Conservation (phyloP, 2,888 invertebrate species). For the Saturnia japonica region DNA sequence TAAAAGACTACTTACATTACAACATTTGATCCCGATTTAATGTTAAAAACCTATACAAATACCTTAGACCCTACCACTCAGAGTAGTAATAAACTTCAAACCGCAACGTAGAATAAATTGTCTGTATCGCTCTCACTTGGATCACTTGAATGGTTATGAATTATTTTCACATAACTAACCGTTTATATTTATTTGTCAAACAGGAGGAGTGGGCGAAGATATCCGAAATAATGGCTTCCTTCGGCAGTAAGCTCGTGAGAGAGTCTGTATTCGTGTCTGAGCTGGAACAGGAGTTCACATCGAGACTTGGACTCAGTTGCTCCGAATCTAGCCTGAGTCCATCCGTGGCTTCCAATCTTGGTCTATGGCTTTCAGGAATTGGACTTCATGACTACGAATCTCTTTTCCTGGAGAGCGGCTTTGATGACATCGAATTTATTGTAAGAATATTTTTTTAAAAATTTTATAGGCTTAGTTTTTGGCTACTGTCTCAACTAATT, state of each 20-base stretch:
- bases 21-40: no score
- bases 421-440: slow-evolving; percentile 95
- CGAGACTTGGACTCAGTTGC: slow-evolving; percentile 84
- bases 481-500: no score
- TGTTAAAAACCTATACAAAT: no score
- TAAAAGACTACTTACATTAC: no score
- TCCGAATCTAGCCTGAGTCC: slow-evolving; percentile 83
- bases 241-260: slow-evolving; percentile 91
- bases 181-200: slow-evolving; percentile 18
- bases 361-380: slow-evolving; percentile 89
- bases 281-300: slow-evolving; percentile 90
- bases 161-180: not conserved
- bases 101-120: not conserved
- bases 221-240: slow-evolving; percentile 96
- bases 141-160: no score
- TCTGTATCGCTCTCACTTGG: not conserved
- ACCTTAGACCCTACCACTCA: no score
- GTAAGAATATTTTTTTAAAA: slow-evolving; percentile 83
- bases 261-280: slow-evolving; percentile 91
- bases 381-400: slow-evolving; percentile 92
- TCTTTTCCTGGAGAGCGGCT: slow-evolving; percentile 92
- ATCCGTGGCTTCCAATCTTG: slow-evolving; percentile 84
- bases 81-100: no score
- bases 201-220: slow-evolving; percentile 98
- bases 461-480: no score